Evolutionary conservation across 2,113 vertebrate species (phyloP), one percentile per base, ranked within the genome.

Genomic region (Rhea americana): DNA sequence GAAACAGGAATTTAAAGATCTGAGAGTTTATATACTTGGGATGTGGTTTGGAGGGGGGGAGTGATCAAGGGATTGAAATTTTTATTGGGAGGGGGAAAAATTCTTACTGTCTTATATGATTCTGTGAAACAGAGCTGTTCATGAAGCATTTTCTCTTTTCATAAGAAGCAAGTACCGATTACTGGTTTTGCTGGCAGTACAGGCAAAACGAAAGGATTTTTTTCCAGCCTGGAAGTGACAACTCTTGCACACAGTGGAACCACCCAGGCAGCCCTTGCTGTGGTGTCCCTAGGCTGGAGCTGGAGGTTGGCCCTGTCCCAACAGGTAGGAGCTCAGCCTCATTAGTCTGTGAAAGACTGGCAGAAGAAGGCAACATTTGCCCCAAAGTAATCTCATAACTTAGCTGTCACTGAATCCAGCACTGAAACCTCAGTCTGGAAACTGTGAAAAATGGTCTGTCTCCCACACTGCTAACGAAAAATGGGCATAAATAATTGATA

Each of bases 401-500:
- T 55, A 92, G 70, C 53, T 90, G 61, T 61, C 83, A 51, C 35
- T 85, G 86, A 94, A 93, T 90, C 71, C 45, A 77, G 61, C n/a
- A 51, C 65, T 71, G 87, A 95, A 53, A 90, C 50, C 41, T 89
- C 4, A 0, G 35, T 75, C 65, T 85, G 74, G 76, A 79, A 93
- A 85, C 68, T 28, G 70, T 95, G 61, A 93, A 82, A 91, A 95
- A 95, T 77, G 71, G 59, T 39, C 50, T 84, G 12, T 15, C 47
- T 83, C 61, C 82, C 51, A 17, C 62, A 80, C 39, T 68, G 71
- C 83, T 87, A 82, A 88, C 39, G 82, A 80, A 16, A 87, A 72
- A 50, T 82, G 55, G 32, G 19, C 84, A 81, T 86, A 92, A 92
- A 93, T 93, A 86, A 97, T 91, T 82, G 62, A 91, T 65, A 87